These are phyloP conservation scores for Coboldia fuscipes DNA, from an alignment of 1,140 invertebrate genomes.

Conservation along the genomic window DNA sequence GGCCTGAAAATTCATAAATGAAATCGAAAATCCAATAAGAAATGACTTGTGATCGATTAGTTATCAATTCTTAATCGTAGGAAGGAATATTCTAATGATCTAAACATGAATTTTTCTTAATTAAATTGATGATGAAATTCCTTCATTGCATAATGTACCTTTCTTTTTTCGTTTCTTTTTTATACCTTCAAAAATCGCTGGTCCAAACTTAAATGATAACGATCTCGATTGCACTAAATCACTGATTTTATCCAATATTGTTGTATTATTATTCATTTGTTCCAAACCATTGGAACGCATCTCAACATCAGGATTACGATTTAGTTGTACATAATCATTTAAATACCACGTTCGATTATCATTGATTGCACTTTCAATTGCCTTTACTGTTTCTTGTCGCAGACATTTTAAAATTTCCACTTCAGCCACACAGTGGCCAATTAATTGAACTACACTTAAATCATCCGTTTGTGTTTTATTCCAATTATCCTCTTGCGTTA, in stretches of 20 bases:
- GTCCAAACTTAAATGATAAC: too few relatives aligned
- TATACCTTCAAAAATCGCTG: too few relatives aligned
- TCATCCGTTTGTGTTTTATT: too few relatives aligned
- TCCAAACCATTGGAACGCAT: not conserved
- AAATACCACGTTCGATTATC: slow-evolving; percentile 31
- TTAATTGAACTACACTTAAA: too few relatives aligned
- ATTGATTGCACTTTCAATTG: slow-evolving; percentile 27
- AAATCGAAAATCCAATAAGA: not conserved
- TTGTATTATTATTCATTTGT: not conserved
- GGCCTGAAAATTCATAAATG: not conserved
- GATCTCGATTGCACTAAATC: slow-evolving; percentile 1
- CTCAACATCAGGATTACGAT: slow-evolving; percentile 13
- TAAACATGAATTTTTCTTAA: too few relatives aligned
- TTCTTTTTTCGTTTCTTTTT: too few relatives aligned
- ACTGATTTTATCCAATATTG: not conserved
- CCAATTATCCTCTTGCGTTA: too few relatives aligned
- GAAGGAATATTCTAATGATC: too few relatives aligned
- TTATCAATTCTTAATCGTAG: too few relatives aligned
- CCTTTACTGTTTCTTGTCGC: slow-evolving; percentile 25
- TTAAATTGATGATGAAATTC: too few relatives aligned
- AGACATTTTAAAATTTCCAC: slow-evolving; percentile 26
- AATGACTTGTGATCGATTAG: not conserved
- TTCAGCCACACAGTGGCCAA: slow-evolving; percentile 19
- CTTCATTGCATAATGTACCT: too few relatives aligned
- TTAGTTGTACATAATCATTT: slow-evolving; percentile 30